phyloP scores from a whole-genome alignment of 2,797 vertebrate species.

The Dendrocincla fuliginosa region DNA sequence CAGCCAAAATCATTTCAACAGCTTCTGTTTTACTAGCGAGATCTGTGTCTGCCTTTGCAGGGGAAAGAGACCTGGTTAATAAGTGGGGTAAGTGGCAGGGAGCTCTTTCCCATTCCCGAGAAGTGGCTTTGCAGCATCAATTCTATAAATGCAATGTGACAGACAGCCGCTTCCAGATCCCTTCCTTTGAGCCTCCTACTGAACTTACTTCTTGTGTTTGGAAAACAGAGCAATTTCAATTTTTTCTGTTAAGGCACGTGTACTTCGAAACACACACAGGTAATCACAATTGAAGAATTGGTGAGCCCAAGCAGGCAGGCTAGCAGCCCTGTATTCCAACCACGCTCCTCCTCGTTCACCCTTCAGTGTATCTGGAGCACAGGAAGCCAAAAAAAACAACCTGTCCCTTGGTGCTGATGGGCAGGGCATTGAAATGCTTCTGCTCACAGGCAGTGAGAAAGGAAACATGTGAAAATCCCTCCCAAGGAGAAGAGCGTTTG shows the following conservation, averaged over 20 bases:
- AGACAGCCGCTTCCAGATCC: background rate
- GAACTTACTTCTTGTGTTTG: background rate
- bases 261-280: background rate
- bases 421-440: background rate
- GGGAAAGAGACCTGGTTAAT: conserved; percentile 21
- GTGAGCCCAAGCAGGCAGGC: background rate
- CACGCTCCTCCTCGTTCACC: rapidly evolving
- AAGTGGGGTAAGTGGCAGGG: background rate
- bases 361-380: background rate
- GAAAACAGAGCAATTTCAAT: background rate
- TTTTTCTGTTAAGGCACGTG: background rate
- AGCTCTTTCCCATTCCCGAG: background rate
- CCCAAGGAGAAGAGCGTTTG: background rate
- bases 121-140: background rate
- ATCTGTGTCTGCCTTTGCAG: conserved; percentile 28
- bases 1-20: conserved; percentile 69
- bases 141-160: background rate
- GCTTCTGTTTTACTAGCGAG: conserved; percentile 62
- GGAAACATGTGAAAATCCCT: background rate
- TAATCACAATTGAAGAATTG: background rate
- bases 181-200: background rate
- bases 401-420: rapidly evolving
- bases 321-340: background rate
- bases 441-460: background rate
- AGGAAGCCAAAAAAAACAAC: background rate